These are phyloP conservation scores for Aldrovandia affinis DNA, from an alignment of 2,797 vertebrate species.

Conservation along the genomic window DNA sequence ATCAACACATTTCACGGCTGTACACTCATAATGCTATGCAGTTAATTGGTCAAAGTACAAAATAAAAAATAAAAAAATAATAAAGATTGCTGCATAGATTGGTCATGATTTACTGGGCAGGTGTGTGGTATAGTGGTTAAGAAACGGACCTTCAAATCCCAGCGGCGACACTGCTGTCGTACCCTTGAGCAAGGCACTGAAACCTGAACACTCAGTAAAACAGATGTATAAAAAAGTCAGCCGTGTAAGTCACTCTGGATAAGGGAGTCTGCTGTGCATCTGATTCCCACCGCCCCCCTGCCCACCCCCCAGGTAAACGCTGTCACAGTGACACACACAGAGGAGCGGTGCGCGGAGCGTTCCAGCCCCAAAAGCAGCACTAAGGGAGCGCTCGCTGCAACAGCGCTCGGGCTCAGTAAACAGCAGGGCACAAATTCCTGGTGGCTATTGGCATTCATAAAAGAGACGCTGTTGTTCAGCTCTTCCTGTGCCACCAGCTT, in stretches of 20 bases:
- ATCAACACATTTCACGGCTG: background rate
- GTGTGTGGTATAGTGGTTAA: background rate
- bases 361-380: conserved; percentile 10
- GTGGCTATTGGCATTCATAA: conserved; percentile 40
- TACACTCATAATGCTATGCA: background rate
- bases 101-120: background rate
- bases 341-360: background rate
- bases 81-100: background rate
- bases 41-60: background rate
- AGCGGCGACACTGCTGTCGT: background rate
- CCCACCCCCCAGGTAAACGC: background rate
- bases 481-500: conserved; percentile 40
- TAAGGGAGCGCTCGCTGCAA: conserved; percentile 24
- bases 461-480: conserved; percentile 18
- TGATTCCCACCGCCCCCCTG: background rate
- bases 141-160: no score
- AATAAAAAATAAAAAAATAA: background rate
- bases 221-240: no score
- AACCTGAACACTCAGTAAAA: background rate
- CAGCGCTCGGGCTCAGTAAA: conserved; percentile 10
- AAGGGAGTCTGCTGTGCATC: no score
- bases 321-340: background rate
- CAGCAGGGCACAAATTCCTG: conserved; percentile 24
- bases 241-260: no score
- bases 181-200: background rate